phyloP scores from a whole-genome alignment of 2,797 vertebrate genomes.

The Danio tinwini region DNA sequence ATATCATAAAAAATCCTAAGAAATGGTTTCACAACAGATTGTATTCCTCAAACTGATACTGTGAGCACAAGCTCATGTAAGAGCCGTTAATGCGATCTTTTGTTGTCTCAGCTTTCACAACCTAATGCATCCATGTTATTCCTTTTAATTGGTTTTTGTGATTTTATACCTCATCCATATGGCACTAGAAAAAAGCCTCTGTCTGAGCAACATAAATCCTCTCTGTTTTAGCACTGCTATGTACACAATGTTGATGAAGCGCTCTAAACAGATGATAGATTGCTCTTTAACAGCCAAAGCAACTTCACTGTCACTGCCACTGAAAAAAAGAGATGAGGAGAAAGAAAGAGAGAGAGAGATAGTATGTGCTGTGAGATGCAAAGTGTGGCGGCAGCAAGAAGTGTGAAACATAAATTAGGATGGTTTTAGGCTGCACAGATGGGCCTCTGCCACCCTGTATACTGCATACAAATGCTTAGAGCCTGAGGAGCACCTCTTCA shows the following conservation, averaged over 20 bases:
- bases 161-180: slow-evolving; percentile 56
- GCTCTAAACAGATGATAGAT: slow-evolving; percentile 75
- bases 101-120: slow-evolving; percentile 25
- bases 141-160: slow-evolving; percentile 50
- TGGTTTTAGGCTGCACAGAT: slow-evolving; percentile 71
- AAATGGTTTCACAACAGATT: background rate
- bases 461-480: slow-evolving; percentile 67
- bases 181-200: slow-evolving; percentile 36
- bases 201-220: slow-evolving; percentile 47
- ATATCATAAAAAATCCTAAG: background rate
- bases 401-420: slow-evolving; percentile 74
- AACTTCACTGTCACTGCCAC: slow-evolving; percentile 68
- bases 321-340: slow-evolving; percentile 48
- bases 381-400: slow-evolving; percentile 63
- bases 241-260: slow-evolving; percentile 65
- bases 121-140: slow-evolving; percentile 30
- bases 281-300: slow-evolving; percentile 74
- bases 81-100: slow-evolving; percentile 3
- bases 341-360: slow-evolving; percentile 20
- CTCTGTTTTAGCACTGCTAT: slow-evolving; percentile 56
- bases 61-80: slow-evolving; percentile 1
- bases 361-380: slow-evolving; percentile 51
- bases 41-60: slow-evolving; percentile 9
- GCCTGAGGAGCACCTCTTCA: slow-evolving; percentile 44
- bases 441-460: slow-evolving; percentile 64